These are phyloP conservation scores for Triplophysa dalaica DNA, from an alignment of 2,113 vertebrate genomes.

Conservation along the genomic window DNA sequence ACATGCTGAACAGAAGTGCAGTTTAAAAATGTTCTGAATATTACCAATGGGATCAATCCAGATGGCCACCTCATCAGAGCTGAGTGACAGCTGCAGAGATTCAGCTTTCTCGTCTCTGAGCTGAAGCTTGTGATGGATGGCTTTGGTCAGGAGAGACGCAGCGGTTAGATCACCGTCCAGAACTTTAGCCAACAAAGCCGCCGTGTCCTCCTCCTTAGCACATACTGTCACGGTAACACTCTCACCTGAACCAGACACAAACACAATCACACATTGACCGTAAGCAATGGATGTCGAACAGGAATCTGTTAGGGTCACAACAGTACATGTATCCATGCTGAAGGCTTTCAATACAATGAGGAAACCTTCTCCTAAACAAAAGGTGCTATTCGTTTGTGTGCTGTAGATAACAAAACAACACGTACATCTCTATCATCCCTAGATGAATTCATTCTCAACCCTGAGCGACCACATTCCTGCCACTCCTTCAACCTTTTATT, in stretches of 20 bases:
- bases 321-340: not conserved
- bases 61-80: constrained; percentile 67
- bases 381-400: too few species aligned
- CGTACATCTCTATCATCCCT: too few species aligned
- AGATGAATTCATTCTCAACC: too few species aligned
- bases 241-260: constrained; percentile 68
- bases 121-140: constrained; percentile 68
- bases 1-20: not conserved
- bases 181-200: constrained; percentile 64
- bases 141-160: constrained; percentile 67
- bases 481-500: not conserved
- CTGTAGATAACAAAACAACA: too few species aligned
- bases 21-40: not conserved
- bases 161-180: constrained; percentile 69
- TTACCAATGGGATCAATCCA: constrained; percentile 82
- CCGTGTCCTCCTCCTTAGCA: constrained; percentile 64
- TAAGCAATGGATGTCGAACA: too few species aligned
- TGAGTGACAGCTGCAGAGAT: constrained; percentile 60
- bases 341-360: too few species aligned
- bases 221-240: constrained; percentile 74
- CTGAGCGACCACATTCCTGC: not conserved
- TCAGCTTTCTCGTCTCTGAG: constrained; percentile 59
- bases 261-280: not conserved
- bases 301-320: not conserved
- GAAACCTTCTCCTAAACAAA: too few species aligned